These are phyloP conservation scores for Agonopterix alstromeriana DNA, from an alignment of 2,888 invertebrate genomes.

Conservation along the genomic window DNA sequence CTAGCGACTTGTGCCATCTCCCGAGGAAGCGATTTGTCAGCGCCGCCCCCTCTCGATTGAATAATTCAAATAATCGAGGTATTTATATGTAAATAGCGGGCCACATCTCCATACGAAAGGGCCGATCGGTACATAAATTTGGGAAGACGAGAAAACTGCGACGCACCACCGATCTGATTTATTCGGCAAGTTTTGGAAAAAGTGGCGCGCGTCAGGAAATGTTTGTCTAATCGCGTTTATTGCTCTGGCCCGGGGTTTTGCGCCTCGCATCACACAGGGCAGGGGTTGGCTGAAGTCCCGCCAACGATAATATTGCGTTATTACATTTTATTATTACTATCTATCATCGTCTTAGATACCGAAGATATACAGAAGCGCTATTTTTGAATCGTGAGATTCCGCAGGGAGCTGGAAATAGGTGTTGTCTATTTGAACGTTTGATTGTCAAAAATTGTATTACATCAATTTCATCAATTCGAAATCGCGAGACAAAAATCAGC, in stretches of 20 bases:
- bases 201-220: conserved; percentile 73
- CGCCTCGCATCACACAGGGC: conserved; percentile 44
- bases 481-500: no score
- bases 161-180: conserved; percentile 74
- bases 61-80: conserved; percentile 78
- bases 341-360: no score
- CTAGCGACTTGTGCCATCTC: conserved; percentile 68
- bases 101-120: conserved; percentile 77
- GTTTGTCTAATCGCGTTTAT: conserved; percentile 75
- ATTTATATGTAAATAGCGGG: conserved; percentile 76
- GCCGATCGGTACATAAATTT: conserved; percentile 77
- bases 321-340: no score
- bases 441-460: no score
- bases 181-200: conserved; percentile 72
- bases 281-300: no score
- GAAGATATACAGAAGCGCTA: no score
- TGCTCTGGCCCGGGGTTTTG: conserved; percentile 56
- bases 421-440: no score
- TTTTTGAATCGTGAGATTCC: no score
- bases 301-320: no score
- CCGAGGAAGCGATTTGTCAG: conserved; percentile 76
- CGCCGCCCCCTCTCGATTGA: conserved; percentile 76
- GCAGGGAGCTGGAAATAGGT: no score
- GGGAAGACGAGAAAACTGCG: conserved; percentile 74
- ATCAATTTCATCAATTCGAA: no score